Percentiles rank a stretch among this genome's conserved stretches.
Evolutionary conservation across 2,888 invertebrate species (phyloP).

Genomic region (Craniophora ligustri): DNA sequence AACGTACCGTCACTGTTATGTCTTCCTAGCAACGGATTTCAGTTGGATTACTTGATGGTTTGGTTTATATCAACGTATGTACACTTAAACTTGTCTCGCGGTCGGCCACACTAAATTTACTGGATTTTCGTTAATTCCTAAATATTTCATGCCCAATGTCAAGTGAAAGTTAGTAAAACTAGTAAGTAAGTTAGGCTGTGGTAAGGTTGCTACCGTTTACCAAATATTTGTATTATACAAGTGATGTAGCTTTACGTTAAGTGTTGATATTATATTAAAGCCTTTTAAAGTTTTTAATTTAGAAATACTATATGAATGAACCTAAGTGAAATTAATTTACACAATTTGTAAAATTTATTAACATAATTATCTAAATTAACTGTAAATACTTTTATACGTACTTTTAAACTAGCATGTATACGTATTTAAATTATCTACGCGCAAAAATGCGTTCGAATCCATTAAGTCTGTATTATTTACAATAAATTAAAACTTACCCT

Average conservation of each 20-base stretch:
- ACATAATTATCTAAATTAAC: too few species aligned
- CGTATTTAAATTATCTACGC: not conserved
- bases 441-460: not conserved
- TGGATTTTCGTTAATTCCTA: too few species aligned
- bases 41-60: too few species aligned
- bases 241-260: slow-evolving; percentile 9
- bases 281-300: slow-evolving; percentile 8
- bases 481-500: too few species aligned
- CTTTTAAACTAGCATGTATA: not conserved
- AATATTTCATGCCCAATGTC: too few species aligned
- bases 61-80: too few species aligned
- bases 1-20: too few species aligned
- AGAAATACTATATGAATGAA: not conserved
- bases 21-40: slow-evolving; percentile 7
- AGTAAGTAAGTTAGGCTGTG: slow-evolving; percentile 15
- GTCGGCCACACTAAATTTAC: too few species aligned
- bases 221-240: slow-evolving; percentile 15
- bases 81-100: too few species aligned
- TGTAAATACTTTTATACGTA: slow-evolving; percentile 22
- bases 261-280: slow-evolving; percentile 26
- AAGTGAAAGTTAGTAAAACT: not conserved
- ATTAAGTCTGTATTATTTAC: not conserved
- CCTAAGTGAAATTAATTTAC: too few species aligned
- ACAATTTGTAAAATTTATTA: slow-evolving; percentile 8
- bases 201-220: slow-evolving; percentile 31